Base-by-base conservation (phyloP, 2,113 vertebrate species). In the Porphyrio hochstetteri region DNA sequence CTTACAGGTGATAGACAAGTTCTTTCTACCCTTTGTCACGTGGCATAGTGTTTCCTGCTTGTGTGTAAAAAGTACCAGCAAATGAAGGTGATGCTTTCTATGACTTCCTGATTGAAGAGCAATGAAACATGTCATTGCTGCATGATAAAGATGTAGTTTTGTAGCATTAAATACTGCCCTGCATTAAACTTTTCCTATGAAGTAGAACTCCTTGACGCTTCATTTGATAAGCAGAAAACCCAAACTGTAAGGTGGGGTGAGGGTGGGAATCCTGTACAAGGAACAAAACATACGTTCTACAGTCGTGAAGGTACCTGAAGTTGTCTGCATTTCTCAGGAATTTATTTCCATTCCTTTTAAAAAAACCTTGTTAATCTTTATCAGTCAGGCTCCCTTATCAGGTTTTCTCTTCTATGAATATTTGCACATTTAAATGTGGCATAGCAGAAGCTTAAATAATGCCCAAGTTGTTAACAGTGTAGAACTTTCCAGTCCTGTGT, bases 1-100 rank as follows among this genome's bases (percentile, higher is more conserved):
- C 95, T 93, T 96, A 70, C 36, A 88, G 86, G 85, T 88, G 81
- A 85, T 93, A 81, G 92, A 83, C 11, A 5, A 75, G 72, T 81
- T 96, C 74, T 88, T 92, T 40, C 50, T 71, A 67, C 59, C 38
- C 59, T 78, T 44, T 84, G 71, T 86, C 81, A 36, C 80, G 38
- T 75, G 79, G 70, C 2, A 3, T 71, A 68, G 53, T 74, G 17
- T 60, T 93, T 86, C 68, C 55, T 93, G 36, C 75, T 88, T 76
- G 24, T 3, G 1, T 86, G 48, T 48, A 57, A 65, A 81, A 88
- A 71, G n/a, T 74, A 86, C 11, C 18, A 75, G 35, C 76, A 76
- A 71, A 53, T 50, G 31, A 83, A 90, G 67, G 33, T 82, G 28
- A 11, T 84, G 48, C 29, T 93, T 82, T 50, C 78, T 29, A 1